phyloP scores from a whole-genome alignment of 64 coral and sea anemone genomes.

The Acropora yongei region DNA sequence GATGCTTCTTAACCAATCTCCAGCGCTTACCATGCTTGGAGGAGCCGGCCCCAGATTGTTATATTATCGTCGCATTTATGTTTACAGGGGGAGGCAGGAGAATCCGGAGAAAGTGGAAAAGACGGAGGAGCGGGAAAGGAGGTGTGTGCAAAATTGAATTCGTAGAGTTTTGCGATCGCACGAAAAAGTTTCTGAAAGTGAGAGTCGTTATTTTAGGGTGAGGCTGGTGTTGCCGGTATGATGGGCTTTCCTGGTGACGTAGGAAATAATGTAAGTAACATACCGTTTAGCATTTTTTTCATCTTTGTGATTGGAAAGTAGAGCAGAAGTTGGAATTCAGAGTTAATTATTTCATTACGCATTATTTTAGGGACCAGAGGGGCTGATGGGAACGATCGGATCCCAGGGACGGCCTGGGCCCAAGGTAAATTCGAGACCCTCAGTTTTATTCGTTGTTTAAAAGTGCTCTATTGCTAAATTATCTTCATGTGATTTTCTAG shows the following conservation, averaged over 20 bases:
- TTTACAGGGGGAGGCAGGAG: conserved; percentile 22
- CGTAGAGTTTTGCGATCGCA: background rate
- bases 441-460: background rate
- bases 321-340: too few species aligned
- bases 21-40: too few species aligned
- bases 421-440: conserved; percentile 24
- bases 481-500: background rate
- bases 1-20: too few species aligned
- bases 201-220: conserved; percentile 17
- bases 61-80: background rate
- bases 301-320: background rate
- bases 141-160: conserved; percentile 6
- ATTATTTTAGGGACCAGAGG: conserved; percentile 30
- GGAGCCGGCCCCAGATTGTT: too few species aligned
- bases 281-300: background rate
- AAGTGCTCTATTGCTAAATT: background rate
- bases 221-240: conserved; percentile 4
- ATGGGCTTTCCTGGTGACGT: conserved; percentile 18
- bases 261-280: conserved; percentile 43
- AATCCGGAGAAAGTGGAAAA: conserved; percentile 12
- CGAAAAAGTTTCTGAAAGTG: too few species aligned
- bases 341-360: background rate
- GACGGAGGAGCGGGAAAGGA: conserved; percentile 9
- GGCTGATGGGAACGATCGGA: conserved; percentile 10
- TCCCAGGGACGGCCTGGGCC: conserved; percentile 11